A percentile compares a stretch with the other conserved stretches of the same genome.
These are phyloP conservation scores for Drosophila demipolita DNA, from an alignment of 2,888 invertebrate species.

Conservation along the genomic window DNA sequence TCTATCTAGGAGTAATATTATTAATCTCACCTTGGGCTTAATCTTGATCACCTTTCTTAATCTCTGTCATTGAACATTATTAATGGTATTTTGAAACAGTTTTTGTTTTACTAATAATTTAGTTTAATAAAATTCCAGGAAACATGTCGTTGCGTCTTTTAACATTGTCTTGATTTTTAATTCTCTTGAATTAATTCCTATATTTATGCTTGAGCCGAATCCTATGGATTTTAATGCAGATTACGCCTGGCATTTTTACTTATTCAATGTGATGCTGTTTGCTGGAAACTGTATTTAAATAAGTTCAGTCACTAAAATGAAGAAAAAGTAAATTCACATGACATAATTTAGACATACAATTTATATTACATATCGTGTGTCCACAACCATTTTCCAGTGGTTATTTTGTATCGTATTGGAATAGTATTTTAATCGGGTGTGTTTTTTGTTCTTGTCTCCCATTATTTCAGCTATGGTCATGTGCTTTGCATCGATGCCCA, in stretches of 20 bases:
- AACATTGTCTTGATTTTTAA: neutral
- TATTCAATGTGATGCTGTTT: constrained; percentile 35
- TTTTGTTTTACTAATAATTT: neutral
- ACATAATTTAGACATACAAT: neutral
- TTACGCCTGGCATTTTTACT: constrained; percentile 42
- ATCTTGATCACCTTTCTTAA: neutral
- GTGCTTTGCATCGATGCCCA: constrained; percentile 36
- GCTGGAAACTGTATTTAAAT: constrained; percentile 12
- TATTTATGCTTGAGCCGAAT: constrained; percentile 26
- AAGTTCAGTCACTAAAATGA: neutral
- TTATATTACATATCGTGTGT: too few species aligned
- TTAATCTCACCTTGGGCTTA: too few species aligned
- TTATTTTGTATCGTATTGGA: constrained; percentile 1
- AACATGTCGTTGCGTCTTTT: neutral
- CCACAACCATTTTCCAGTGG: neutral
- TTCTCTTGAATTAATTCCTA: neutral
- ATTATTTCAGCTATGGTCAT: constrained; percentile 44
- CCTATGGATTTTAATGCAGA: constrained; percentile 39
- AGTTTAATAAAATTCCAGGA: neutral
- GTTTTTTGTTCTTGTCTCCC: constrained; percentile 34
- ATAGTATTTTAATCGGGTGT: constrained; percentile 24
- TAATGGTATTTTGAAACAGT: neutral
- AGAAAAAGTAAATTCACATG: neutral
- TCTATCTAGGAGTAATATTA: neutral
- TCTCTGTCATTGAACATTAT: neutral